Conservation (phyloP, 2,888 invertebrate genomes). For the Clivina fossor region DNA sequence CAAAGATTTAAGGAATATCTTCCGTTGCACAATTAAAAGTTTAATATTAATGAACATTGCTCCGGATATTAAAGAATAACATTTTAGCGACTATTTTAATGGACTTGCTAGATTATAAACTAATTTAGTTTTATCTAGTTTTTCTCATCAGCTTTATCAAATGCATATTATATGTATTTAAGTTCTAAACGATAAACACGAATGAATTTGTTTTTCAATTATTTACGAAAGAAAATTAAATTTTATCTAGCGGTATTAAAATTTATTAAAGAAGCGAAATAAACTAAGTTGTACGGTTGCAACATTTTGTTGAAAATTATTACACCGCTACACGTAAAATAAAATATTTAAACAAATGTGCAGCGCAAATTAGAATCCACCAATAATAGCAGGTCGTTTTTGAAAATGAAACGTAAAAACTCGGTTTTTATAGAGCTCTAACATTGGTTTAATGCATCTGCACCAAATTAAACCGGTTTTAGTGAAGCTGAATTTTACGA, state of each 20-base stretch:
- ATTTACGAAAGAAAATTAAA: too few relatives aligned
- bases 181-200: too few relatives aligned
- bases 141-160: too few relatives aligned
- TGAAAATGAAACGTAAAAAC: background rate
- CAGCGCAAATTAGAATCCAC: background rate
- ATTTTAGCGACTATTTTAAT: slow-evolving; percentile 7
- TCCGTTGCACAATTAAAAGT: slow-evolving; percentile 17
- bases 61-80: slow-evolving; percentile 3
- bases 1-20: slow-evolving; percentile 15
- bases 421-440: slow-evolving; percentile 7
- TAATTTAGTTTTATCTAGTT: too few relatives aligned
- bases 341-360: background rate
- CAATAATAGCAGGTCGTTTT: too few relatives aligned
- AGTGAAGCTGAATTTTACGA: slow-evolving; percentile 10
- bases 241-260: too few relatives aligned
- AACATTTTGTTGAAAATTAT: background rate
- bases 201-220: too few relatives aligned
- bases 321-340: background rate
- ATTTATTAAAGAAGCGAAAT: too few relatives aligned
- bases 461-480: slow-evolving; percentile 12
- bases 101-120: too few relatives aligned
- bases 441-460: slow-evolving; percentile 11
- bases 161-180: too few relatives aligned
- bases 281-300: too few relatives aligned
- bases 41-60: slow-evolving; percentile 21